phyloP scores from a whole-genome alignment of 2,888 invertebrate species.

The Scrobipalpa costella region DNA sequence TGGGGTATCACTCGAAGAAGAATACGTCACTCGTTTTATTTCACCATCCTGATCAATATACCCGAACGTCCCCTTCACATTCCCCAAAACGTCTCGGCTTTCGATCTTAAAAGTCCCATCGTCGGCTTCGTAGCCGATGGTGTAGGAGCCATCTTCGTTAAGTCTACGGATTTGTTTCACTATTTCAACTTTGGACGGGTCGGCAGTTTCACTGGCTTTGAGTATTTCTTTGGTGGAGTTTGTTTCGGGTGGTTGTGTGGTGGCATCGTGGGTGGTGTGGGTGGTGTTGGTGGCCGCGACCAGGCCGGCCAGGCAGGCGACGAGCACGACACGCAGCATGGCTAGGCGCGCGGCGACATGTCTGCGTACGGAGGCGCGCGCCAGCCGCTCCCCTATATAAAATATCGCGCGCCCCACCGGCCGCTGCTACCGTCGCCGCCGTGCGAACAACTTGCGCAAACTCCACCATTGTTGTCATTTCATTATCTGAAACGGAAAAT shows the following conservation, averaged over 20 bases:
- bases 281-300: constrained; percentile 47
- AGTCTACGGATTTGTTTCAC: constrained; percentile 90
- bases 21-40: constrained; percentile 89
- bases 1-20: constrained; percentile 76
- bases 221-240: constrained; percentile 79
- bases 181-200: constrained; percentile 87
- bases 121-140: constrained; percentile 91
- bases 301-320: constrained; percentile 63
- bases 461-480: constrained; percentile 76
- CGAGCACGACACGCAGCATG: constrained; percentile 66
- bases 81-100: constrained; percentile 88
- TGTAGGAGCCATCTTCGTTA: constrained; percentile 92
- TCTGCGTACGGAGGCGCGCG: constrained; percentile 67
- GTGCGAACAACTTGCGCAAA: constrained; percentile 76
- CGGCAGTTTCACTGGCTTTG: constrained; percentile 83
- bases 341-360: constrained; percentile 69
- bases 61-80: constrained; percentile 91
- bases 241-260: constrained; percentile 52
- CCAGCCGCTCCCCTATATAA: constrained; percentile 74
- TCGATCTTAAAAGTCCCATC: constrained; percentile 93
- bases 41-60: constrained; percentile 89
- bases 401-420: constrained; percentile 72
- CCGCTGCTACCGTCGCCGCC: constrained; percentile 69
- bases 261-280: constrained; percentile 49
- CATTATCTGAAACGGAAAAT: constrained; percentile 81